phyloP scores from a whole-genome alignment of 2,888 invertebrate genomes.

The Petrophora chlorosata region DNA sequence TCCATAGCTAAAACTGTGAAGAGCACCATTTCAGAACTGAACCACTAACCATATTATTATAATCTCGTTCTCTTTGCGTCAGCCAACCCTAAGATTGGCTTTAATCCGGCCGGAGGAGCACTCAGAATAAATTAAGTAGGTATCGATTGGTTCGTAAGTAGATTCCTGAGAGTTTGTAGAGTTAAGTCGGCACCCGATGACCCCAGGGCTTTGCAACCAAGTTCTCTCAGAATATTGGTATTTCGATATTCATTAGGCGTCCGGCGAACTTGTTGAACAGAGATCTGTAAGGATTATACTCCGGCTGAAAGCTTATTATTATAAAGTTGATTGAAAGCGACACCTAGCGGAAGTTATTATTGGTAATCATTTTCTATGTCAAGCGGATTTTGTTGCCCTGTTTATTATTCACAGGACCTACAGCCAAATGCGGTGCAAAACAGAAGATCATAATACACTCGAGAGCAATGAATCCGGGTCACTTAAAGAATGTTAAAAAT shows the following conservation, averaged over 20 bases:
- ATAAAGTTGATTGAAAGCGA: slow-evolving; percentile 19
- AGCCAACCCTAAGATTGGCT: slow-evolving; percentile 32
- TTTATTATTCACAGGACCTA: not conserved
- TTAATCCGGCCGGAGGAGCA: slow-evolving; percentile 40
- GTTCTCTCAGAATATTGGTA: slow-evolving; percentile 66
- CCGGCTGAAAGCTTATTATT: slow-evolving; percentile 14
- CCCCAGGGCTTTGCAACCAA: slow-evolving; percentile 50
- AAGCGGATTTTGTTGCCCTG: not conserved
- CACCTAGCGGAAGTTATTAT: slow-evolving; percentile 5
- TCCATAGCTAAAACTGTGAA: too few species aligned
- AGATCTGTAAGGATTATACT: slow-evolving; percentile 68
- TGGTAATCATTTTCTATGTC: not conserved
- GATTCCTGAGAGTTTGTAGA: slow-evolving; percentile 55
- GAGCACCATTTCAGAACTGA: not conserved
- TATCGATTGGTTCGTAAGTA: slow-evolving; percentile 62
- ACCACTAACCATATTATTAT: slow-evolving; percentile 3
- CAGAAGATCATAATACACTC: too few species aligned
- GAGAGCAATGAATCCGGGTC: too few species aligned
- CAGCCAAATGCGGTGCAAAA: too few species aligned
- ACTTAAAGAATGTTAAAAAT: too few species aligned
- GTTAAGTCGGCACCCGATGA: slow-evolving; percentile 51
- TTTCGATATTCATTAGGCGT: slow-evolving; percentile 60
- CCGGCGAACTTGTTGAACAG: slow-evolving; percentile 56
- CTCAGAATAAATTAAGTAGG: slow-evolving; percentile 43
- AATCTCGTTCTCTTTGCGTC: slow-evolving; percentile 14